A percentile compares a stretch with the other conserved stretches of the same genome.
These are phyloP conservation scores for Eudyptes chrysolophus DNA, from an alignment of 2,113 vertebrate genomes.

Conservation along the genomic window DNA sequence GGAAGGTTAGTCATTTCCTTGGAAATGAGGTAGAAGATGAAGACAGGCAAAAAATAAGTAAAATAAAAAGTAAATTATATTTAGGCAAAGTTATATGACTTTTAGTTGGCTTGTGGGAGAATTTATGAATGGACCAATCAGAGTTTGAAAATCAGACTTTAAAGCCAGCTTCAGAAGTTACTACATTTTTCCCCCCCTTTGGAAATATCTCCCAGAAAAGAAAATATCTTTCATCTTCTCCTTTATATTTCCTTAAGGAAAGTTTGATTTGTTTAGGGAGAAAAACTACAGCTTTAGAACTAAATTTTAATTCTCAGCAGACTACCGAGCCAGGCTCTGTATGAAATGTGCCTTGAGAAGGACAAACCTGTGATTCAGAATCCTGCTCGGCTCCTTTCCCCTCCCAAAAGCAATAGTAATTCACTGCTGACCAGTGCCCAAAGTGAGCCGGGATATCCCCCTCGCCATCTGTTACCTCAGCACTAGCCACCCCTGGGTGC, in stretches of 20 bases:
- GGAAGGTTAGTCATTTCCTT: constrained; percentile 26
- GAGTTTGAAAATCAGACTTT: not conserved
- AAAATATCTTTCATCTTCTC: constrained; percentile 26
- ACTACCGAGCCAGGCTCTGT: not conserved
- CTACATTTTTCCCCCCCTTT: not conserved
- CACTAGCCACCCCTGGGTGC: not conserved
- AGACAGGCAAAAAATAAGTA: not conserved
- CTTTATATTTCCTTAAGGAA: constrained; percentile 26
- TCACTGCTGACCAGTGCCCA: not conserved
- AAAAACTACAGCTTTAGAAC: not conserved
- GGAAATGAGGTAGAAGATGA: constrained; percentile 2
- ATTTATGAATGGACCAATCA: constrained; percentile 17
- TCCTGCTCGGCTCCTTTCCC: not conserved
- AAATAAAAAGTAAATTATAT: constrained; percentile 8
- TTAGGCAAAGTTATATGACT: not conserved
- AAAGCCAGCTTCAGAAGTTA: not conserved
- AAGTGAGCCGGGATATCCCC: not conserved
- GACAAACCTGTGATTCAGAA: not conserved
- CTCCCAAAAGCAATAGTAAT: not conserved
- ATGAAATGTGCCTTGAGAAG: not conserved
- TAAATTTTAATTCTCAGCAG: not conserved
- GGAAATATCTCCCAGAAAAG: not conserved
- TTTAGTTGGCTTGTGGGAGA: not conserved
- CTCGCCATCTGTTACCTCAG: not conserved
- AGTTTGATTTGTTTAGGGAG: constrained; percentile 14